These are phyloP conservation scores for Sus cebifrons DNA, from an alignment of 2,797 vertebrate species.

Conservation along the genomic window DNA sequence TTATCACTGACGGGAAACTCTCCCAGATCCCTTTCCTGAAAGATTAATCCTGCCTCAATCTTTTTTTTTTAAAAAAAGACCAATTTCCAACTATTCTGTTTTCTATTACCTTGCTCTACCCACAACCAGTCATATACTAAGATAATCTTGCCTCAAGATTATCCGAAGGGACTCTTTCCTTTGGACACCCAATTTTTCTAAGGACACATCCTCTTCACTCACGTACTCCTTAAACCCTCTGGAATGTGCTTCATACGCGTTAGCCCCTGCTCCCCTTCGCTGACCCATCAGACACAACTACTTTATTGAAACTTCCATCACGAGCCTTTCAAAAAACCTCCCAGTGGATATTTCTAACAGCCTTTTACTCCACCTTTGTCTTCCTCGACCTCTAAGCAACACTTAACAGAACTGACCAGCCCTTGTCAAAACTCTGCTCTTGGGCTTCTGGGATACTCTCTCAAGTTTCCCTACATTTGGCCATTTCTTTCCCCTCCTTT, in stretches of 20 bases:
- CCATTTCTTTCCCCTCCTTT: background rate
- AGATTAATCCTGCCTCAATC: slow-evolving; percentile 14
- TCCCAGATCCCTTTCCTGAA: background rate
- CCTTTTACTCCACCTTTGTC: slow-evolving; percentile 35
- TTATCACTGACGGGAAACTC: background rate
- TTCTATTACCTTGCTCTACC: background rate
- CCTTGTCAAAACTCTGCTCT: background rate
- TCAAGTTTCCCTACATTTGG: background rate
- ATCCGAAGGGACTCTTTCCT: slow-evolving; percentile 36
- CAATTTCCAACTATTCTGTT: background rate
- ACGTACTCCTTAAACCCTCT: slow-evolving; percentile 58
- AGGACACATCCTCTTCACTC: slow-evolving; percentile 60
- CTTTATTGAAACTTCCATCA: slow-evolving; percentile 43
- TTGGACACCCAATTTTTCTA: background rate
- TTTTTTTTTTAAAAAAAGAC: slow-evolving; percentile 31
- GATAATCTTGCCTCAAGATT: slow-evolving; percentile 27
- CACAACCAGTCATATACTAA: slow-evolving; percentile 14
- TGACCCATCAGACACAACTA: slow-evolving; percentile 17
- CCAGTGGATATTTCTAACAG: background rate
- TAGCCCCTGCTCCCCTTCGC: background rate
- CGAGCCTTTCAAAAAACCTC: background rate
- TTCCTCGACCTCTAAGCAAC: slow-evolving; percentile 40
- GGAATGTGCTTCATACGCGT: slow-evolving; percentile 44
- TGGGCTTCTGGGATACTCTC: background rate
- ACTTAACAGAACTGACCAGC: background rate